Conservation (phyloP, 2,797 vertebrate genomes). For the Anomalospiza imberbis region DNA sequence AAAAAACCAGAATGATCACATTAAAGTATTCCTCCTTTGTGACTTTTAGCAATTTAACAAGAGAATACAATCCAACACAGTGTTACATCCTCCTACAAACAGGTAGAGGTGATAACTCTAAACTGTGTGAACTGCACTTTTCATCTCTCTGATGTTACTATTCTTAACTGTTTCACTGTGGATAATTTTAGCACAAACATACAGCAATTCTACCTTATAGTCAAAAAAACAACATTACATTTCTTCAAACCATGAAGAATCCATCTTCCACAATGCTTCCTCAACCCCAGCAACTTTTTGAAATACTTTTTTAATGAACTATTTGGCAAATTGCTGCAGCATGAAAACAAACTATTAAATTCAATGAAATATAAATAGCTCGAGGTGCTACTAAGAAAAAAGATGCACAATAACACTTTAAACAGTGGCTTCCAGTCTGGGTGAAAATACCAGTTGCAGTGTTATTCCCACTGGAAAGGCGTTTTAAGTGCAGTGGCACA, state of each 20-base stretch:
- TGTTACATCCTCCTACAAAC: neutral
- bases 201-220: neutral
- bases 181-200: constrained; percentile 2
- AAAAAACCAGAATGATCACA: neutral
- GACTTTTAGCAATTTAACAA: neutral
- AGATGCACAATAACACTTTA: neutral
- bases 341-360: neutral
- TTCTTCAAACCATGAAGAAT: neutral
- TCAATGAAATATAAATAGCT: constrained; percentile 2
- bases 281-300: neutral
- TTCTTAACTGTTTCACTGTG: neutral
- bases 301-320: neutral
- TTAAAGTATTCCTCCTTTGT: neutral
- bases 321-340: neutral
- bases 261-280: neutral
- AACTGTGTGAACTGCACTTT: neutral
- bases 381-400: neutral
- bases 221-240: neutral
- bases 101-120: neutral
- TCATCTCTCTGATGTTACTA: neutral
- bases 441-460: neutral
- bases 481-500: neutral
- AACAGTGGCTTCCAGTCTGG: neutral
- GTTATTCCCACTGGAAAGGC: neutral
- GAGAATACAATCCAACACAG: neutral